A percentile compares a stretch with the other conserved stretches of the same genome.
These are phyloP conservation scores for Dicroscelio sp. DNA, from an alignment of 2,888 invertebrate genomes.

Conservation along the genomic window DNA sequence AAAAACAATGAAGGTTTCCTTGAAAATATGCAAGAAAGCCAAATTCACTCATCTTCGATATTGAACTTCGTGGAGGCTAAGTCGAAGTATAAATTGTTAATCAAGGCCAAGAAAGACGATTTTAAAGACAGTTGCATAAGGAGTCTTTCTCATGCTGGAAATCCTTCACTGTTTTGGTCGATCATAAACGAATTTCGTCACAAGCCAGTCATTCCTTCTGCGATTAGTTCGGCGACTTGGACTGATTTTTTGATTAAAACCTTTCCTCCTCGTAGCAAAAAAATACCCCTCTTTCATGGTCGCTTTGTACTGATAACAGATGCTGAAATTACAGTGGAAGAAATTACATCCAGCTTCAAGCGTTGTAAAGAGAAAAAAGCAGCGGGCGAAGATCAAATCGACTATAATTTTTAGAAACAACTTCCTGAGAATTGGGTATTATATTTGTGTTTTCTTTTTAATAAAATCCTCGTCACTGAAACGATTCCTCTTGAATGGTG, in stretches of 20 bases:
- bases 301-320: too few relatives aligned
- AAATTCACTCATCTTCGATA: neutral
- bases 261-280: neutral
- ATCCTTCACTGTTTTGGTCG: neutral
- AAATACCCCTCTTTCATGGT: neutral
- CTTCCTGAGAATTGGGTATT: too few relatives aligned
- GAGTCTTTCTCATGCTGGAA: neutral
- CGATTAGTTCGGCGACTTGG: neutral
- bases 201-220: neutral
- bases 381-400: too few relatives aligned
- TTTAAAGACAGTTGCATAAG: neutral
- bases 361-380: too few relatives aligned
- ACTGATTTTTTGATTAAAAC: neutral
- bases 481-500: too few relatives aligned
- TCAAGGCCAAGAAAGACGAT: neutral
- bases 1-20: neutral
- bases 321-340: too few relatives aligned
- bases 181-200: neutral
- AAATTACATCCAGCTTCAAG: too few relatives aligned
- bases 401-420: too few relatives aligned
- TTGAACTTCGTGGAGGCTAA: neutral
- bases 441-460: too few relatives aligned
- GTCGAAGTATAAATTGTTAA: neutral
- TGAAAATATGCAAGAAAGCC: neutral
- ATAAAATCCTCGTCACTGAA: too few relatives aligned